Evolutionary conservation across 2,113 vertebrate genomes (phyloP), one percentile per base, ranked within the genome.

Genomic region (Datnioides undecimradiatus): DNA sequence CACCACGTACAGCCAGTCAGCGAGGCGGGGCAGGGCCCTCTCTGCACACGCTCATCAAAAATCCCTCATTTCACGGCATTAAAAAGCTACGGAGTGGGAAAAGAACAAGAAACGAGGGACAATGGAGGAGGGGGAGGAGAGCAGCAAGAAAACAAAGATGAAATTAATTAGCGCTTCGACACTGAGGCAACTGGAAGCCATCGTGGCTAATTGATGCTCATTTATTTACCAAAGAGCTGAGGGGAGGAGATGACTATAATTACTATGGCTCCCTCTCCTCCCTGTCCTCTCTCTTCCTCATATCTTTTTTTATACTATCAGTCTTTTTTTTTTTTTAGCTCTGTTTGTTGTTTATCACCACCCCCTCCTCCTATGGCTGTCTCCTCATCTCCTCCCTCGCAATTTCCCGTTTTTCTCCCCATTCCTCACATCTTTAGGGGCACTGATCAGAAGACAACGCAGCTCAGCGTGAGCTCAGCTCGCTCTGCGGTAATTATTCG

Each of bases 201-300:
- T 82, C 27, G 17, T 73, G 67, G 62, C 72, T 90, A 90, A 87
- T 85, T 87, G 86, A 79, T 73, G 73, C 77, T 84, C 31, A 0
- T 87, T 91, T 84, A 88, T 88, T 85, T 87, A 82, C 67, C 74
- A 83, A 78, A 79, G 48, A 87, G 70, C 62, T 59, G 75, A 87
- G 76, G 48, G 73, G 77, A 88, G 78, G 80, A 73, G 70, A 76
- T 62, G 73, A 65, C 36, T 58, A 43, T 82, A 87, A 90, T 89
- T 79, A 85, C 78, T 43, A 41, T 1, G 29, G 59, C 71, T 82
- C 63, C 43, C 9, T 77, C 31, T 69, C 73, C 43, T 72, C 57
- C 33, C 46, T 52, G 25, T 25, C 52, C 75, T 52, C 49, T 65
- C 10, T 64, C 60, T 33, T 51, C 33, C 45, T 36, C 54, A 5